Evolutionary conservation across 2,797 vertebrate genomes (phyloP), one percentile per base, ranked within the genome.

Genomic region (Florisuga fusca): DNA sequence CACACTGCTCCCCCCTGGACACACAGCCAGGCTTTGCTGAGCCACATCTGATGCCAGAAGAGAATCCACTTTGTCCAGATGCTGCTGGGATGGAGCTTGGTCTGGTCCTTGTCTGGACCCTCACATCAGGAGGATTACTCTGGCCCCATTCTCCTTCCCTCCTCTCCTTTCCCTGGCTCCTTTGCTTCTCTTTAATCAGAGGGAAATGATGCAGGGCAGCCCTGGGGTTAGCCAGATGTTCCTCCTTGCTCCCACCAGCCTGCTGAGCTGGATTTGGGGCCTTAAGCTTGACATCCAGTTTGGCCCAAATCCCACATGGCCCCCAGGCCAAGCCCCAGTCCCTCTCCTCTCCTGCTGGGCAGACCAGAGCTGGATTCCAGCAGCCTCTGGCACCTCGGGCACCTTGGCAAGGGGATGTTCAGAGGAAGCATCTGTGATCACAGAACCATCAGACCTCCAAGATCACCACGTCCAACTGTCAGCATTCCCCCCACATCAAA

Each of bases 41-140:
- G 54, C 5, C 41, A 3, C 27, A 29, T 3, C 25, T 7, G 12
- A 31, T 2, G 4, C 1, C 6, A 29, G 9, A 43, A 11, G 17
- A 43, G 54, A 23, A 11, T 57, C 36, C 10, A 0, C 29, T n/a
- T 62, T 12, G 41, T 3, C 14, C 12, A 48, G 67, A 15, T 21
- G 2, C 15, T 4, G 31, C 23, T 23, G 18, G 41, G 46, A 43
- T 46, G 33, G 27, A 48, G 63, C 73, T 88, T 72, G 80, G 79
- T 55, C n/a, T 23, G 23, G 43, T 31, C 67, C 71, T 59, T 7
- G 0, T 16, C 82, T 4, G 3, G 43, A 51, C 9, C 29, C 29
- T 53, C 58, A 25, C 57, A 10, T 12, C 36, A 61, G 66, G 25
- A 61, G 25, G 73, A 61, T 57, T 21, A 6, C 59, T 54, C n/a